Conservation (phyloP, 37 sponge, comb jelly and placozoan genomes). For the Cliona cf. orientalis region DNA sequence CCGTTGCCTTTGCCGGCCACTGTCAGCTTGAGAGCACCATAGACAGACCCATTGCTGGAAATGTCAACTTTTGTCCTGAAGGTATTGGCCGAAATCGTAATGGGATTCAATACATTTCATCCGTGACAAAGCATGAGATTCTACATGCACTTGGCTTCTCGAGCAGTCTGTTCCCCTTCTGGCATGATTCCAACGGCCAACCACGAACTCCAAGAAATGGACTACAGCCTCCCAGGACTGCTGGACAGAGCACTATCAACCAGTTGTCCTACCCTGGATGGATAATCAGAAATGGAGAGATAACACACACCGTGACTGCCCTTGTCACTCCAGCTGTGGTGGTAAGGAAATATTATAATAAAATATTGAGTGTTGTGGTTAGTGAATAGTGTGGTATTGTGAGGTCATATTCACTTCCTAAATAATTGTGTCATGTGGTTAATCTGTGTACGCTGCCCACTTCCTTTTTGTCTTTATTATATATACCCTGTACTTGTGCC, state of each 20-base stretch:
- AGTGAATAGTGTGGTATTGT: too few species aligned
- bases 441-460: too few species aligned
- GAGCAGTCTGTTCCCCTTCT: slow-evolving; percentile 72
- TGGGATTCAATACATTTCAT: slow-evolving; percentile 26
- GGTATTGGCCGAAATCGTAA: slow-evolving; percentile 20
- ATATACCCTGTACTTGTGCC: too few species aligned
- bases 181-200: slow-evolving; percentile 63
- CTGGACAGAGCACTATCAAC: slow-evolving; percentile 20
- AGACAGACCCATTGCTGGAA: slow-evolving; percentile 87
- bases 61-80: slow-evolving; percentile 82
- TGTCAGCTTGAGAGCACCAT: slow-evolving; percentile 68
- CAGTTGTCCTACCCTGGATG: slow-evolving; percentile 44
- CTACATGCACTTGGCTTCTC: slow-evolving; percentile 82
- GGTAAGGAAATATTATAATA: slow-evolving; percentile 42
- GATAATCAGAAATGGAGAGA: slow-evolving; percentile 10
- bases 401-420: too few species aligned
- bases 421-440: too few species aligned
- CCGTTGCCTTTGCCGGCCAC: slow-evolving; percentile 71
- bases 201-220: slow-evolving; percentile 77
- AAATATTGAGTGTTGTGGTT: too few species aligned
- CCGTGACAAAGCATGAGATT: slow-evolving; percentile 80
- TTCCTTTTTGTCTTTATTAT: too few species aligned
- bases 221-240: too few species aligned
- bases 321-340: slow-evolving; percentile 67
- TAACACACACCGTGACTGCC: slow-evolving; percentile 28